phyloP scores from a whole-genome alignment of 2,888 invertebrate genomes.

The Osedax fenrisi region DNA sequence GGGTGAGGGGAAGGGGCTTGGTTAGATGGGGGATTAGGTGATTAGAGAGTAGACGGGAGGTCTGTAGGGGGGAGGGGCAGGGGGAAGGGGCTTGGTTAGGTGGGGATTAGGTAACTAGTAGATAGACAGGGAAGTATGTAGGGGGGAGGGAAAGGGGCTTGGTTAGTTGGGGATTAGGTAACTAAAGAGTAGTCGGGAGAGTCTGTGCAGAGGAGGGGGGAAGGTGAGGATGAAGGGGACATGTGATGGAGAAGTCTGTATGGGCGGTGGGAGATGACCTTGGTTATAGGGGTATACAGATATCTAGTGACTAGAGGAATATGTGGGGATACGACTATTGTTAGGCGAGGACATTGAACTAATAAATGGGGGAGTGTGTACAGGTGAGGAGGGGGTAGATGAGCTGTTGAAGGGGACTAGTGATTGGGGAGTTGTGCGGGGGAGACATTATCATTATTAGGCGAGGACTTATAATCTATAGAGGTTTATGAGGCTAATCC shows the following conservation, averaged over 20 bases:
- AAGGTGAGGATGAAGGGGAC: neutral
- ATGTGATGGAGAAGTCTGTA: neutral
- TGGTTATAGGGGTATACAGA: too few species aligned
- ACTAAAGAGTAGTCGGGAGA: conserved; percentile 68
- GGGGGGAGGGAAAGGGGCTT: neutral
- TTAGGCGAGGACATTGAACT: too few species aligned
- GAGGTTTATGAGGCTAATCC: too few species aligned
- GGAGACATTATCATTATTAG: too few species aligned
- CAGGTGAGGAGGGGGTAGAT: neutral
- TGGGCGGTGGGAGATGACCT: too few species aligned
- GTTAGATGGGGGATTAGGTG: neutral
- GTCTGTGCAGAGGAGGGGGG: conserved; percentile 41
- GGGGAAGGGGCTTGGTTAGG: too few species aligned
- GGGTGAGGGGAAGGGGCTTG: neutral
- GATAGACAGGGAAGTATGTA: too few species aligned
- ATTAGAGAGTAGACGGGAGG: neutral
- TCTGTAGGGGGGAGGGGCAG: neutral
- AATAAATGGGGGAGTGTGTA: too few species aligned
- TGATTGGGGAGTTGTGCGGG: conserved; percentile 71
- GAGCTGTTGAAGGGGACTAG: neutral
- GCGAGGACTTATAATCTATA: too few species aligned
- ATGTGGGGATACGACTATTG: too few species aligned
- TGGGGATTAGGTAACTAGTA: too few species aligned
- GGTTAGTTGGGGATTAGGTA: neutral
- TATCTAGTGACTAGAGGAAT: too few species aligned